Evolutionary conservation across 2,113 vertebrate genomes (phyloP), one percentile per base, ranked within the genome.

Genomic region (Hypomesus transpacificus): DNA sequence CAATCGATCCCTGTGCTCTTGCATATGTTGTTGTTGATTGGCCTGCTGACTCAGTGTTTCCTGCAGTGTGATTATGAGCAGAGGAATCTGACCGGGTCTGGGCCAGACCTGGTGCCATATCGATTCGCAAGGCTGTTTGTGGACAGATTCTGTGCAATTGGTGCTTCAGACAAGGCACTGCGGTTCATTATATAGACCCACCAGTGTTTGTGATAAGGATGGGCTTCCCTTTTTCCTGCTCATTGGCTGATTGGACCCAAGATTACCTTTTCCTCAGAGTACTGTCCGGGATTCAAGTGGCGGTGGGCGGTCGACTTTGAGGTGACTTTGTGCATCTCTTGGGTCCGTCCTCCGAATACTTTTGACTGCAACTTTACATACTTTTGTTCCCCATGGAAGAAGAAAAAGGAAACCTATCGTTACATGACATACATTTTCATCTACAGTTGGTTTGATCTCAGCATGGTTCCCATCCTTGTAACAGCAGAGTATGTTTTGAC

Each of bases 71-170:
- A 74, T 77, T 75, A 72, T 66, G 75, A 71, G 74, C 61, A 65
- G 13, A 76, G 76, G 63, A 77, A 76, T 79, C 58, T 39, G 75
- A 82, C 61, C 81, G 66, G 66, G 74, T 78, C 56, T 34, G 68
- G 69, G 53, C 69, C 76, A 70, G 73, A 69, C 75, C 60, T 57
- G 67, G 21, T 31, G 65, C 75, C 34, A 20, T 66, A 88, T 87
- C 3, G 80, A 86, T 84, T 76, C 71, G 0, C 71, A 31, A 28
- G 73, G 79, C 76, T 76, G 79, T 82, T 78, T 81, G 80, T 24
- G 34, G 79, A 82, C 70, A 75, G 74, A 84, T 77, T 80, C 75
- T 58, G 62, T 81, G 82, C 72, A 74, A 82, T 71, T 34, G 54
- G 64, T 21, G 68, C 69, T 71, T 80, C 66, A 67, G 68, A 79